Evolutionary conservation across 2,797 vertebrate genomes (phyloP).

Genomic region (Champsocephalus esox): DNA sequence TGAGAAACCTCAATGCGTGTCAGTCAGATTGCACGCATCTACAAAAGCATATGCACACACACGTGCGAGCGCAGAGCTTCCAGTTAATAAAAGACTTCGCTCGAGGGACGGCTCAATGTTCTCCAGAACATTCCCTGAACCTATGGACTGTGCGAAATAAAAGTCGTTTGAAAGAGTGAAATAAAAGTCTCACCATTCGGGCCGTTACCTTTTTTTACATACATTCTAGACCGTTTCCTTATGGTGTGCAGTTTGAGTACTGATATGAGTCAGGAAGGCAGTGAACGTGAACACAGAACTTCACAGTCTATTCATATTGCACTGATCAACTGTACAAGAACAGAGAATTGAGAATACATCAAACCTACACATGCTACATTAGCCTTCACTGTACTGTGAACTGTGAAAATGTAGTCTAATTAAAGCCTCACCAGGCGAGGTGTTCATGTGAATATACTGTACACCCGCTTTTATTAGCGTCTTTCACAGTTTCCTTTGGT

Average conservation of each 20-base stretch:
- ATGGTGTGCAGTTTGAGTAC: neutral
- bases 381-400: slow-evolving; percentile 27
- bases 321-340: slow-evolving; percentile 33
- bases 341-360: slow-evolving; percentile 40
- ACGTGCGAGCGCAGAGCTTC: neutral
- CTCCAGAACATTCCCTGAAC: neutral
- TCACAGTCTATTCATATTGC: slow-evolving; percentile 41
- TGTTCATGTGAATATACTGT: slow-evolving; percentile 2
- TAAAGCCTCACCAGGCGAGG: slow-evolving; percentile 35
- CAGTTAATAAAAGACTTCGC: neutral
- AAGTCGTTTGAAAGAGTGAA: slow-evolving; percentile 3
- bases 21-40: slow-evolving; percentile 8
- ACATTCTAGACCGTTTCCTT: slow-evolving; percentile 7
- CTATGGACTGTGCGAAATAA: slow-evolving; percentile 4
- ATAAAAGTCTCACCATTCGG: neutral
- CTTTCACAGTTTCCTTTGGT: neutral
- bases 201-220: neutral
- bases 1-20: slow-evolving; percentile 53
- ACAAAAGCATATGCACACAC: neutral
- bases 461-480: neutral
- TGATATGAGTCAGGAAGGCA: slow-evolving; percentile 31
- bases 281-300: slow-evolving; percentile 22
- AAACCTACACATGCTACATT: slow-evolving; percentile 49
- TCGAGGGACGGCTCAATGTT: neutral
- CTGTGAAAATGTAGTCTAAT: slow-evolving; percentile 47